These are phyloP conservation scores for Calidris pugnax DNA, from an alignment of 2,113 vertebrate genomes.

Conservation along the genomic window DNA sequence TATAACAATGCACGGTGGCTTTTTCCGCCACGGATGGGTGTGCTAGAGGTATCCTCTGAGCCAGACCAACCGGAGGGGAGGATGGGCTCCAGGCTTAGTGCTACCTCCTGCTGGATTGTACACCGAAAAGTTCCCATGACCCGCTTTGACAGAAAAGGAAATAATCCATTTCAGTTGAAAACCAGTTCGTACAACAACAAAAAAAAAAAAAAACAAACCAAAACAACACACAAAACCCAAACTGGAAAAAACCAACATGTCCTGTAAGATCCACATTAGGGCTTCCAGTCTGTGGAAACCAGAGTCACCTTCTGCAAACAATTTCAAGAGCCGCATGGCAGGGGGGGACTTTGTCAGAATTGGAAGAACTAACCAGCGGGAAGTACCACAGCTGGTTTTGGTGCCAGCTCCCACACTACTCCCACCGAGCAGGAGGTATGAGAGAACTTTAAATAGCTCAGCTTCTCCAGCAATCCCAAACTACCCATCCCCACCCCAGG, in stretches of 20 bases:
- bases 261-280: background rate
- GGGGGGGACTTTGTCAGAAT: background rate
- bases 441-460: background rate
- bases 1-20: background rate
- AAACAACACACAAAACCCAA: too few species aligned
- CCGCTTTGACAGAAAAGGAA: background rate
- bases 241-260: background rate
- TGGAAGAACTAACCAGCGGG: background rate
- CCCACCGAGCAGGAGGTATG: background rate
- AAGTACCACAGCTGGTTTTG: background rate
- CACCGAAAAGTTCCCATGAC: background rate
- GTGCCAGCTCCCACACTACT: background rate
- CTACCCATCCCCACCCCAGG: fast-evolving
- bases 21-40: background rate
- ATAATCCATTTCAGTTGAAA: background rate
- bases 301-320: background rate
- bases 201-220: background rate
- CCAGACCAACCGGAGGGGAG: background rate
- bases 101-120: background rate
- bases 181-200: background rate
- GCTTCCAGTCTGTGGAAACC: background rate
- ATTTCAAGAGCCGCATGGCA: background rate
- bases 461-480: background rate
- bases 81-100: background rate
- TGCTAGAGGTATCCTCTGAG: background rate